Evolutionary conservation across 2,888 invertebrate species (phyloP).

Genomic region (Ernsta delagoae): DNA sequence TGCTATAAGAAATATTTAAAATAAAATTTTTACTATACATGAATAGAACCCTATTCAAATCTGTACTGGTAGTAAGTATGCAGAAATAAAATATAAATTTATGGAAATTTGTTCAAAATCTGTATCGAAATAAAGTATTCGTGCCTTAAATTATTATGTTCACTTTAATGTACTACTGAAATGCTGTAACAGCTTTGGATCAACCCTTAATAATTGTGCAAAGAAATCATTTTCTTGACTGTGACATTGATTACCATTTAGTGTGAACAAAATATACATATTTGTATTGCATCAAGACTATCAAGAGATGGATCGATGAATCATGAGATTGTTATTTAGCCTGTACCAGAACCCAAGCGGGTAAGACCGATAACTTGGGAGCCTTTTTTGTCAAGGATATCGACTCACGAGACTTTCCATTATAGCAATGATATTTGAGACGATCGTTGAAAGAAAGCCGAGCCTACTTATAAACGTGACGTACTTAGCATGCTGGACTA

Average conservation of each 20-base stretch:
- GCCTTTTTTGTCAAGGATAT: conserved; percentile 25
- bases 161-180: too few relatives aligned
- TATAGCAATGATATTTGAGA: conserved; percentile 3
- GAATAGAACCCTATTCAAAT: too few relatives aligned
- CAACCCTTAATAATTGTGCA: too few relatives aligned
- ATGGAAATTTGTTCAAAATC: too few relatives aligned
- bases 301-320: conserved; percentile 13
- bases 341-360: not conserved
- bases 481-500: not conserved
- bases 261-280: too few relatives aligned
- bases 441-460: not conserved
- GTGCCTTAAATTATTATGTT: too few relatives aligned
- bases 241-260: not conserved
- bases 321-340: conserved; percentile 3
- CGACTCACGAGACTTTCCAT: conserved; percentile 19
- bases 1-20: too few relatives aligned
- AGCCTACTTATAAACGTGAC: not conserved
- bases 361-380: conserved; percentile 19
- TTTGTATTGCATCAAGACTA: not conserved
- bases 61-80: too few relatives aligned
- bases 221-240: not conserved
- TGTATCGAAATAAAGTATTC: too few relatives aligned
- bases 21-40: too few relatives aligned
- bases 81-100: too few relatives aligned
- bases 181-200: too few relatives aligned